phyloP scores from a whole-genome alignment of 2,113 vertebrate species.

The Tragelaphus scriptus region DNA sequence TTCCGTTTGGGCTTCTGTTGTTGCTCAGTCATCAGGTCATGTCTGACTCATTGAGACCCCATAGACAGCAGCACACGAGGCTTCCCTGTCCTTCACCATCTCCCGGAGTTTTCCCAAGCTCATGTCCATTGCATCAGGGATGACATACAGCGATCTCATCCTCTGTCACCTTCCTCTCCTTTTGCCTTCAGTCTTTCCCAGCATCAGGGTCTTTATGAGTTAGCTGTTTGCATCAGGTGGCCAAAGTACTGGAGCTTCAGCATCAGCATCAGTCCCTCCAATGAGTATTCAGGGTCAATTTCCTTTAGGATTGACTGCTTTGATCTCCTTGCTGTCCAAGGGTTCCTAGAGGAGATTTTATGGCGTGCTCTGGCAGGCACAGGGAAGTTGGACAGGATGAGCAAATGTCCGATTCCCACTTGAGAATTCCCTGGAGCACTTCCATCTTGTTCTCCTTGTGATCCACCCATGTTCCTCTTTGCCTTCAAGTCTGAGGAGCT shows the following conservation, averaged over 20 bases:
- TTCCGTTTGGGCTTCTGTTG: not conserved
- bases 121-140: not conserved
- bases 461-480: not conserved
- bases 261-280: not conserved
- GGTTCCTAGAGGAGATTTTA: not conserved
- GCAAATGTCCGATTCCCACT: not conserved
- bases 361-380: rapidly evolving
- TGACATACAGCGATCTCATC: not conserved
- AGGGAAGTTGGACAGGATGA: not conserved
- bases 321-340: not conserved
- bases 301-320: not conserved
- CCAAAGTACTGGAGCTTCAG: not conserved
- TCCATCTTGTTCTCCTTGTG: not conserved
- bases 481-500: not conserved
- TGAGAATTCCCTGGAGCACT: not conserved
- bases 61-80: not conserved
- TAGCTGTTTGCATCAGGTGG: not conserved
- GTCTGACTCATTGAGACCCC: not conserved
- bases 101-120: not conserved
- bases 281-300: not conserved
- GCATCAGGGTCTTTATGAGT: not conserved
- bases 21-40: not conserved
- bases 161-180: not conserved
- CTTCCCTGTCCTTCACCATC: not conserved
- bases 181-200: not conserved